phyloP scores from a whole-genome alignment of 2,113 vertebrate genomes.

The Ardeotis arabs region DNA sequence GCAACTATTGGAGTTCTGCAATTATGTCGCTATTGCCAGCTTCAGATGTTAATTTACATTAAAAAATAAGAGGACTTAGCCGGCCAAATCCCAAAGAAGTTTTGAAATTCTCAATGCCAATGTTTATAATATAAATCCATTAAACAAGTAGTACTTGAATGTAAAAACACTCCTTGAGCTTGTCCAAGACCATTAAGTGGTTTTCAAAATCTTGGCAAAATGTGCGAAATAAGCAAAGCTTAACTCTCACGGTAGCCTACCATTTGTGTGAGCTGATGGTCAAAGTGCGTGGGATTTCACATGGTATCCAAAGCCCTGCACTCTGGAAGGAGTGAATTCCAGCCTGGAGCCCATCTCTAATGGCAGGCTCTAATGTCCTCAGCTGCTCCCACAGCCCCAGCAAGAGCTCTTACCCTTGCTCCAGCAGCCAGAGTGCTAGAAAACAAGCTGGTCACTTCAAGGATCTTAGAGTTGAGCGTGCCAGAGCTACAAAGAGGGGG shows the following conservation, averaged over 20 bases:
- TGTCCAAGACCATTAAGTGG: slow-evolving; percentile 43
- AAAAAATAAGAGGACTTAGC: slow-evolving; percentile 33
- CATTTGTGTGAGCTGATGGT: background rate
- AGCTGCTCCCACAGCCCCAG: background rate
- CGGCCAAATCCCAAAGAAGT: slow-evolving; percentile 16
- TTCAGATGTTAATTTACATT: slow-evolving; percentile 24
- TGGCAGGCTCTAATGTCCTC: background rate
- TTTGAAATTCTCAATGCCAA: background rate
- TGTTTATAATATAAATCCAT: slow-evolving; percentile 51
- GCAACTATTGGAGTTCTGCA: background rate
- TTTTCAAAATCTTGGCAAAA: slow-evolving; percentile 54
- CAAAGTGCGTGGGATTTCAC: background rate
- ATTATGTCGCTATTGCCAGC: background rate
- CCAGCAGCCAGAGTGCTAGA: background rate
- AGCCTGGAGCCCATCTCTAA: background rate
- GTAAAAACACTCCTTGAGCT: slow-evolving; percentile 8
- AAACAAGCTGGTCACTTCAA: background rate
- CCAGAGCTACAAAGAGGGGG: background rate
- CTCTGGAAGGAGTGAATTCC: background rate
- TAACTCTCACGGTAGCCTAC: background rate
- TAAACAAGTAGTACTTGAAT: slow-evolving; percentile 41
- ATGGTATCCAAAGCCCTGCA: background rate
- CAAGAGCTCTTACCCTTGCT: background rate
- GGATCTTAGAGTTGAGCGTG: background rate
- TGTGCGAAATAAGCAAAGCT: slow-evolving; percentile 1